phyloP scores from a whole-genome alignment of 1,140 invertebrate genomes.

The Drosophila saltans region DNA sequence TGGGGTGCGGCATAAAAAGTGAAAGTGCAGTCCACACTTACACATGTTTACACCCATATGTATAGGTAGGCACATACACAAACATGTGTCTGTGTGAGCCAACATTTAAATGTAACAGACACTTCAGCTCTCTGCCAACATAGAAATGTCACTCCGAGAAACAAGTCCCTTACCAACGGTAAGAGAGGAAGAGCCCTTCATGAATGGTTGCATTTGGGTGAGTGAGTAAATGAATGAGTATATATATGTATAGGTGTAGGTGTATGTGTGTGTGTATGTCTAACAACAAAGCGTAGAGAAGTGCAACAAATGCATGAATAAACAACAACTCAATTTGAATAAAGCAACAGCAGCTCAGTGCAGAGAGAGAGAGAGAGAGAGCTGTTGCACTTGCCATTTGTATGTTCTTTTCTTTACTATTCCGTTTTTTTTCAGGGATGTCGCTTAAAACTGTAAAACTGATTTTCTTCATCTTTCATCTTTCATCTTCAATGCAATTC shows the following conservation, averaged over 20 bases:
- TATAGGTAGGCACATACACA: constrained; percentile 22
- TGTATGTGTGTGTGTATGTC: constrained; percentile 33
- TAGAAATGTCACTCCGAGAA: constrained; percentile 60
- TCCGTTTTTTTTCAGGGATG: constrained; percentile 19
- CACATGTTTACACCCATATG: constrained; percentile 23
- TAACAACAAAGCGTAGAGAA: constrained; percentile 66
- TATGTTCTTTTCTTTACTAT: constrained; percentile 9
- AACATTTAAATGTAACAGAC: constrained; percentile 77
- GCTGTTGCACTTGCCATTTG: neutral
- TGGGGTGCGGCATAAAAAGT: constrained; percentile 49
- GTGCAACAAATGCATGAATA: constrained; percentile 81
- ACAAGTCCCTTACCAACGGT: constrained; percentile 30
- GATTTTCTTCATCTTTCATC: no score
- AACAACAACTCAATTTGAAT: constrained; percentile 80
- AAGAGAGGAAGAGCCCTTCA: constrained; percentile 21
- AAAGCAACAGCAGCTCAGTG: constrained; percentile 56
- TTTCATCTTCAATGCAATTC: constrained; percentile 3
- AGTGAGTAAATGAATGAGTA: constrained; percentile 26
- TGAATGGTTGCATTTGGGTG: constrained; percentile 48
- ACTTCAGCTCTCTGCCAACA: constrained; percentile 67
- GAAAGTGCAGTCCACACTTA: constrained; percentile 64
- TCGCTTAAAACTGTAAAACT: constrained; percentile 2
- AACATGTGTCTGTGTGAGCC: constrained; percentile 33
- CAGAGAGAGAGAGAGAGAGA: neutral
- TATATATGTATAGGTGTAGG: neutral